A percentile compares a stretch with the other conserved stretches of the same genome.
Evolutionary conservation across 2,888 invertebrate species (phyloP).

Genomic region (Sceliomorpha sp.): DNA sequence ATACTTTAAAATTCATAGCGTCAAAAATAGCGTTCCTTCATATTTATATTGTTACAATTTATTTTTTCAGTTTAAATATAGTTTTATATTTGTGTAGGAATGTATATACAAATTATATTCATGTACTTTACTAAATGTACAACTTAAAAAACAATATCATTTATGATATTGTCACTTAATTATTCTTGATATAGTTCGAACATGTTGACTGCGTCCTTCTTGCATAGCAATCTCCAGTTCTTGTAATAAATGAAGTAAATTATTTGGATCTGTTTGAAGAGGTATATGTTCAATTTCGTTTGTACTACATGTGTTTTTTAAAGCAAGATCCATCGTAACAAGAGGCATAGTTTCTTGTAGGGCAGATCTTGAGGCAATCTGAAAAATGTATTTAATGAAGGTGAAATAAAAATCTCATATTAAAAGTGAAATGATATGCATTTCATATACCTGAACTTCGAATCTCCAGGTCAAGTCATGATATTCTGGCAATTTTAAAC

Average conservation of each 20-base stretch:
- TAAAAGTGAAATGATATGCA: no score
- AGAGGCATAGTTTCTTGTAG: slow-evolving; percentile 83
- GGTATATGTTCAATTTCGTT: slow-evolving; percentile 72
- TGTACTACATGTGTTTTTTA: slow-evolving; percentile 75
- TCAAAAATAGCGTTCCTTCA: neutral
- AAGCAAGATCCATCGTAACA: slow-evolving; percentile 83
- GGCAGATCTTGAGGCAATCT: slow-evolving; percentile 84
- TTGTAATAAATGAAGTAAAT: slow-evolving; percentile 82
- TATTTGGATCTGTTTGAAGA: slow-evolving; percentile 83
- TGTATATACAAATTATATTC: no score
- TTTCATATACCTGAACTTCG: slow-evolving; percentile 83
- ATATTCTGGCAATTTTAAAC: slow-evolving; percentile 81
- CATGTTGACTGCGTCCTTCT: slow-evolving; percentile 83
- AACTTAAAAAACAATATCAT: no score
- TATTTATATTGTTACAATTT: neutral
- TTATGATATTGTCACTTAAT: slow-evolving; percentile 29
- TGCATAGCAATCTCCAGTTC: slow-evolving; percentile 83
- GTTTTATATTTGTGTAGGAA: no score
- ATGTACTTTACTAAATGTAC: no score
- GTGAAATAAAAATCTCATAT: no score
- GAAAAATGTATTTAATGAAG: no score
- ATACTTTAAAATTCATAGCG: no score
- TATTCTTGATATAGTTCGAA: slow-evolving; percentile 82
- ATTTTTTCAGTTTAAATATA: neutral
- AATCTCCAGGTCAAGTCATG: slow-evolving; percentile 85